These are phyloP conservation scores for Orchesella cincta DNA, from an alignment of 1,140 invertebrate genomes.

Conservation along the genomic window DNA sequence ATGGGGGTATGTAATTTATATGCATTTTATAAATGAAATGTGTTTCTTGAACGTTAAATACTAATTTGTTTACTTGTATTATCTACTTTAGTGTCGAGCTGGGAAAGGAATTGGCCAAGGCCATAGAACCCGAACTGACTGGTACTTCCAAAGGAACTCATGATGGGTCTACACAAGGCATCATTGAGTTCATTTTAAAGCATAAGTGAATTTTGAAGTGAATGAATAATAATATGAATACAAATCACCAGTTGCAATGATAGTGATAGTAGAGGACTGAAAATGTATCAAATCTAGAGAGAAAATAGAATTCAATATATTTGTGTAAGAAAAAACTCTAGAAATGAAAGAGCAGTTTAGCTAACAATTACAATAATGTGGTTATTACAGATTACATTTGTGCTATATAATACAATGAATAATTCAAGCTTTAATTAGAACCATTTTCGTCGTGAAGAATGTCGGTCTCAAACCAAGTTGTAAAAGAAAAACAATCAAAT, in stretches of 20 bases:
- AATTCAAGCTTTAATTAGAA: no score
- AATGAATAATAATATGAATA: not conserved
- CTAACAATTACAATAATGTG: no score
- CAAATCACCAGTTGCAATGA: not conserved
- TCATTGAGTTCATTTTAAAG: conserved; percentile 82
- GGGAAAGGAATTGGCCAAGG: conserved; percentile 96
- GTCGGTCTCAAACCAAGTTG: no score
- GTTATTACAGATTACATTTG: no score
- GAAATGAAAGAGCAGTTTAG: no score
- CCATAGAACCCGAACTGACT: conserved; percentile 89
- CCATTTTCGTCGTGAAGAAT: no score
- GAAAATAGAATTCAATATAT: no score
- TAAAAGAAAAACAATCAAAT: no score
- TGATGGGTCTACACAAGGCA: conserved; percentile 88
- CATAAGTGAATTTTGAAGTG: conserved; percentile 35
- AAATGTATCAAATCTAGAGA: not conserved
- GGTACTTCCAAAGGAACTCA: conserved; percentile 69
- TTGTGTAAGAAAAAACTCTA: no score
- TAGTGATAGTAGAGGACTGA: conserved; percentile 22
- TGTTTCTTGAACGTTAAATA: not conserved
- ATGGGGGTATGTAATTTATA: conserved; percentile 79
- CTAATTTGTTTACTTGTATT: conserved; percentile 35
- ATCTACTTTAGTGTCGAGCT: conserved; percentile 67
- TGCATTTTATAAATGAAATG: not conserved
- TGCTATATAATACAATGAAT: no score